Evolutionary conservation across 92 coral and sea anemone species (phyloP).

Genomic region (Parazoanthus swiftii): DNA sequence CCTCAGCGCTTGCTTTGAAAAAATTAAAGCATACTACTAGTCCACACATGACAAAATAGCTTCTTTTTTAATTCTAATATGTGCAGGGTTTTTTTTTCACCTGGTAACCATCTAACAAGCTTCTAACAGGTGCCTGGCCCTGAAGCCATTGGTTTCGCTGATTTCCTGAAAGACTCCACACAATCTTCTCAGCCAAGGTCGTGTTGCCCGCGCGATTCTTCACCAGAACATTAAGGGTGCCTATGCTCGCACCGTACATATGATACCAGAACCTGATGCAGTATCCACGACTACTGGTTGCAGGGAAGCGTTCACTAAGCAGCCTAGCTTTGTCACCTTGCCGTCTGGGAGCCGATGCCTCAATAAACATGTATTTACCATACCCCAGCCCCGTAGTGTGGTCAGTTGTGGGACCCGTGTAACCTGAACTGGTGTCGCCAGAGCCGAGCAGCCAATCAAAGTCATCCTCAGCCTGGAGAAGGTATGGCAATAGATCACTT

Average conservation of each 20-base stretch:
- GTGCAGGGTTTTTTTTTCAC: conserved; percentile 37
- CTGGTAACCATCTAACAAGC: conserved; percentile 78
- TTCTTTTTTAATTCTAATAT: too few species aligned
- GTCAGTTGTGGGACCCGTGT: conserved; percentile 88
- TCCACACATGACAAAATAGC: too few species aligned
- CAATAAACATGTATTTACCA: conserved; percentile 90
- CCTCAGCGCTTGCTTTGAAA: background rate
- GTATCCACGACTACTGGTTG: conserved; percentile 75
- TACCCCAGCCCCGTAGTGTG: conserved; percentile 87
- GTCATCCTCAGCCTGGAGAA: conserved; percentile 66
- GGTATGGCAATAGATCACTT: background rate
- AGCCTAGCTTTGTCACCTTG: conserved; percentile 88
- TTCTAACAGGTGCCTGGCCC: conserved; percentile 83
- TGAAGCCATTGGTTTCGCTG: conserved; percentile 76
- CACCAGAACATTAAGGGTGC: conserved; percentile 79
- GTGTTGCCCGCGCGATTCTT: conserved; percentile 86
- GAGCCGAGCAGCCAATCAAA: conserved; percentile 94
- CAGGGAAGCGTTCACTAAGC: conserved; percentile 79
- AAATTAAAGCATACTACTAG: background rate
- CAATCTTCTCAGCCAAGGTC: conserved; percentile 61
- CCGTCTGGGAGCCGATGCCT: conserved; percentile 57
- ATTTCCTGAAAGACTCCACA: conserved; percentile 93
- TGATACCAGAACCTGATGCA: conserved; percentile 97
- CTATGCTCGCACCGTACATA: conserved; percentile 90
- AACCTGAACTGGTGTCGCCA: conserved; percentile 73